Percentiles rank a stretch among this genome's conserved stretches.
Evolutionary conservation across 1,140 invertebrate species (phyloP).

Genomic region (Monomorium pharaonis): DNA sequence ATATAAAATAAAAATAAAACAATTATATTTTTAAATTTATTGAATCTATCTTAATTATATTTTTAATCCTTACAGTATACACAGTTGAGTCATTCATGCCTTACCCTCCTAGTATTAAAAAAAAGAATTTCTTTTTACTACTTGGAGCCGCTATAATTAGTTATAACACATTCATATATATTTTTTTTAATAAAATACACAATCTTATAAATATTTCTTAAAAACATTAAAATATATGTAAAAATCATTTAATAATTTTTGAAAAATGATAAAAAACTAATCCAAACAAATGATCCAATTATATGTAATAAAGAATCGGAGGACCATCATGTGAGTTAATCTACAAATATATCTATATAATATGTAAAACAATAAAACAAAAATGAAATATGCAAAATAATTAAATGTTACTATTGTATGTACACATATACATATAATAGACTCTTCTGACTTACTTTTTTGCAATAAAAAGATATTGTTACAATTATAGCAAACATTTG

Average conservation of each 20-base stretch:
- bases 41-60: neutral
- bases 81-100: no score
- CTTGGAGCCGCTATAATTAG: no score
- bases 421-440: neutral
- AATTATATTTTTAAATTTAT: neutral
- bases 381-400: neutral
- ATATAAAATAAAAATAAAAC: neutral
- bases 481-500: neutral
- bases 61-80: neutral
- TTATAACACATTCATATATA: no score
- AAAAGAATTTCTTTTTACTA: no score
- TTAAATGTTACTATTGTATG: neutral
- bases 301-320: no score
- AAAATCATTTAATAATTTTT: no score
- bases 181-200: no score
- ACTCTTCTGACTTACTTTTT: conserved; percentile 8
- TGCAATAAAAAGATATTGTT: neutral
- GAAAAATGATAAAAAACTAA: no score
- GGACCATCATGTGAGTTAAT: neutral
- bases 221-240: no score
- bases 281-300: no score
- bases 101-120: no score
- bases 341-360: neutral
- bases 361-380: neutral
- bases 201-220: no score